These are phyloP conservation scores for Mus spretus DNA, from an alignment of 2,797 vertebrate genomes.

Conservation along the genomic window DNA sequence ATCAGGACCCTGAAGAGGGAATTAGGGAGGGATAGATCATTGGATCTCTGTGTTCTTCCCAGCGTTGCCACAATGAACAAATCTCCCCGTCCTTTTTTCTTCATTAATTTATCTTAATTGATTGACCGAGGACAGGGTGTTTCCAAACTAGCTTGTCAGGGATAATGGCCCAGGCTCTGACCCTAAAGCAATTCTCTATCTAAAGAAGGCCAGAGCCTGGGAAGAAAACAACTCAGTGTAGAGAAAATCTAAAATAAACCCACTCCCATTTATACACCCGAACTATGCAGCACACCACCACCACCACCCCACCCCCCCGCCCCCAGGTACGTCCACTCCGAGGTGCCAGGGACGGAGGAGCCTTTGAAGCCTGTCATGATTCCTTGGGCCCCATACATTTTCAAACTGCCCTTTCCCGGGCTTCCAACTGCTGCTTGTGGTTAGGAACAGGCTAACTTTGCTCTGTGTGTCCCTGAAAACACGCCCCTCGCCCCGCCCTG, in stretches of 20 bases:
- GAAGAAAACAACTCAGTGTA: slow-evolving; percentile 21
- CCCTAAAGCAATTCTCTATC: background rate
- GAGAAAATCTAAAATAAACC: background rate
- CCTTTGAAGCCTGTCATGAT: background rate
- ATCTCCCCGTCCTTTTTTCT: background rate
- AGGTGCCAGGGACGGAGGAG: accelerated
- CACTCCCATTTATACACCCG: slow-evolving; percentile 2
- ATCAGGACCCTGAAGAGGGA: background rate
- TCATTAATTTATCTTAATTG: background rate
- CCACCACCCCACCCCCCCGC: no score
- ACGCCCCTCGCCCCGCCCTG: background rate
- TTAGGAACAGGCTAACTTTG: accelerated
- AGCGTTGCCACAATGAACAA: background rate
- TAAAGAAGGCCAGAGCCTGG: background rate
- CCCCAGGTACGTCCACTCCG: no score
- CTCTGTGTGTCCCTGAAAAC: background rate
- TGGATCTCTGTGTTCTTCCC: background rate
- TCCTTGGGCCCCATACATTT: background rate
- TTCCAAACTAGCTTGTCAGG: background rate
- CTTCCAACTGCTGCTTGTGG: background rate
- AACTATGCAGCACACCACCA: background rate
- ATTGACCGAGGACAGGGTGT: background rate
- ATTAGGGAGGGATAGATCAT: background rate
- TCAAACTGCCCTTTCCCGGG: background rate
- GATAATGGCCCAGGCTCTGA: background rate